Evolutionary conservation across 2,888 invertebrate genomes (phyloP).

Genomic region (Oxytorus armatus): DNA sequence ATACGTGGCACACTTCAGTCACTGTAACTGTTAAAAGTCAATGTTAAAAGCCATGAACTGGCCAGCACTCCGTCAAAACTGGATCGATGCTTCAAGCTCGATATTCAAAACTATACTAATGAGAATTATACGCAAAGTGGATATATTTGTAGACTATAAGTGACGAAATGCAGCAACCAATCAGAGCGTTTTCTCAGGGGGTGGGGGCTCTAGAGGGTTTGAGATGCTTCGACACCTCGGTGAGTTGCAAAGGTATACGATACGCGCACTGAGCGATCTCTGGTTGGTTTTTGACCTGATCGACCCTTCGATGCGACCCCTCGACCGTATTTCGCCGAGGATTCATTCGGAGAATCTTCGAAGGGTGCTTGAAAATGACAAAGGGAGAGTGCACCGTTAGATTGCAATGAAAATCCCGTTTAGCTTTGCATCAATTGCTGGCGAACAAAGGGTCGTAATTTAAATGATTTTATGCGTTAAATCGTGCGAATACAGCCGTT

Average conservation of each 20-base stretch:
- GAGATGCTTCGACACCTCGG: background rate
- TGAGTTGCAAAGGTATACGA: slow-evolving; percentile 15
- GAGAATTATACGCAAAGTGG: slow-evolving; percentile 23
- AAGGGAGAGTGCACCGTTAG: no score
- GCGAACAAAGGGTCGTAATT: no score
- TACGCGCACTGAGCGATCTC: background rate
- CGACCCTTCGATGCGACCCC: background rate
- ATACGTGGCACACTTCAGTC: background rate
- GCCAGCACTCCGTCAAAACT: background rate
- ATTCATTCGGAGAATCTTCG: background rate
- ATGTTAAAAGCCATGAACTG: background rate
- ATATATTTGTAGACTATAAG: slow-evolving; percentile 12
- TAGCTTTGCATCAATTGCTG: no score
- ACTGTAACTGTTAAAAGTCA: slow-evolving; percentile 34
- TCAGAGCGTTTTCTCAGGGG: slow-evolving; percentile 1
- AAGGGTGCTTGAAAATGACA: background rate
- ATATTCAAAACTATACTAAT: slow-evolving; percentile 56
- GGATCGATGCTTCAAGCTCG: slow-evolving; percentile 30
- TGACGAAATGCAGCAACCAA: slow-evolving; percentile 34
- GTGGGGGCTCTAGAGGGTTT: slow-evolving; percentile 13
- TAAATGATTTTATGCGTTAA: no score
- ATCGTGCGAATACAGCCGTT: no score
- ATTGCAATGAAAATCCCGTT: no score
- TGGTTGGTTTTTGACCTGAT: background rate
- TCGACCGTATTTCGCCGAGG: no score